Percentiles rank a stretch among this genome's conserved stretches.
Conservation (phyloP, 2,113 vertebrate genomes). For the Rhea americana region DNA sequence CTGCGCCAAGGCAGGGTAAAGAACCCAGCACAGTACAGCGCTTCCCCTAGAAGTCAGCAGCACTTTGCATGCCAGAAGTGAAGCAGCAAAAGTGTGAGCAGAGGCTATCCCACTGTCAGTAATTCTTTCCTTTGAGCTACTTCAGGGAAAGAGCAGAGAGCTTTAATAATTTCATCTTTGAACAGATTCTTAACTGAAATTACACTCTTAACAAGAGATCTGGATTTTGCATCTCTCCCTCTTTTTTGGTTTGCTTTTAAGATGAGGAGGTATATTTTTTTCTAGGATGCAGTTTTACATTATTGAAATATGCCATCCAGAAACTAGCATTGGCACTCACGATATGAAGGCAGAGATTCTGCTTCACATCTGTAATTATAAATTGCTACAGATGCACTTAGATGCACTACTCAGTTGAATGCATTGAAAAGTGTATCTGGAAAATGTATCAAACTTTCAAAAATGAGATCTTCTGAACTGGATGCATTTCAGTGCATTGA, state of each 20-base stretch:
- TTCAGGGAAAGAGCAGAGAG: not conserved
- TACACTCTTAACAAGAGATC: not conserved
- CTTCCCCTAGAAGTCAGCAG: not conserved
- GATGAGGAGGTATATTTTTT: accelerated
- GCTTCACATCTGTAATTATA: not conserved
- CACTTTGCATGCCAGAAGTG: accelerated
- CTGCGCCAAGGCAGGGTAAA: accelerated
- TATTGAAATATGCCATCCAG: not conserved
- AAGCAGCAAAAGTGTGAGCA: accelerated
- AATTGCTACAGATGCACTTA: not conserved
- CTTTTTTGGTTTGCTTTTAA: not conserved
- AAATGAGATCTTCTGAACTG: not conserved
- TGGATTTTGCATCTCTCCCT: not conserved
- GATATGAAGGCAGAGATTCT: not conserved
- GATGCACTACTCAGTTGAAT: not conserved
- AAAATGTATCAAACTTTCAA: not conserved
- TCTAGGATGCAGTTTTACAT: not conserved
- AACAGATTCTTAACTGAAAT: not conserved
- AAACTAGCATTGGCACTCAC: not conserved
- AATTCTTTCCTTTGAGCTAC: not conserved
- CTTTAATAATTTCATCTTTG: not conserved
- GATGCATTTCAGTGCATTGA: not conserved
- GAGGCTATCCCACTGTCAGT: not conserved
- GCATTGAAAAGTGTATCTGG: not conserved
- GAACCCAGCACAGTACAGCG: not conserved